Base-by-base conservation (phyloP, 2,888 invertebrate species). In the Sphaeridia pumilis region DNA sequence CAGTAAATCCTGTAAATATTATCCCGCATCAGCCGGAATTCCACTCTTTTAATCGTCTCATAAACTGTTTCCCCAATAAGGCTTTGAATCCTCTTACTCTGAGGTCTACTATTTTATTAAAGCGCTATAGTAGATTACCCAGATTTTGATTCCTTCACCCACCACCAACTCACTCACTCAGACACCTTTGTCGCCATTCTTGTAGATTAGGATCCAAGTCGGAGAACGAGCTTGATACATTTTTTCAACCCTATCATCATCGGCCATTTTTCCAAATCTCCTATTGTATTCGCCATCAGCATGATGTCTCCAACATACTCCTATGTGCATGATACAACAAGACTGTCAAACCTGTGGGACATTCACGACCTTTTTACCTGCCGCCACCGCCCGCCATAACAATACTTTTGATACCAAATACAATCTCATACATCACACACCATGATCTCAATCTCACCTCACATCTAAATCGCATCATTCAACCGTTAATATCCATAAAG, bases 361-460 rank as follows among this genome's bases (percentile, higher is more conserved):
- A 50, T 50, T 55, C 50, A 45, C 38, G 50, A 42, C 34, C 46
- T 35, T 25, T 51, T 22, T 35, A 52, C 28, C 12, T 21, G 14
- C 35, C 47, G 25, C n/a, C 27, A 25, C 45, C n/a, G 27, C 25
- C n/a, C 17, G n/a, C n/a, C 14, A 10, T 45, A n/a, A 45, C 24
- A 27, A 17, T 25, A 22, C 17, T 25, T 26, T 26, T 17, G 14
- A n/a, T n/a, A 22, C 27, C 25, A 45, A 17, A 26, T 41, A 25
- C 20, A 17, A 26, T 41, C 47, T 42, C 57, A 57, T 57, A 57
- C 35, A 54, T 57, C 57, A 57, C 57, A 38, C 57, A 38, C 49
- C 54, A 54, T 57, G 57, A 57, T 52, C 54, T 54, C 54, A 27
- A 34, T 28, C 46, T n/a, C n/a, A n/a, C n/a, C n/a, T n/a, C n/a